Conservation (phyloP, 2,797 vertebrate genomes). For the Psittacula echo region DNA sequence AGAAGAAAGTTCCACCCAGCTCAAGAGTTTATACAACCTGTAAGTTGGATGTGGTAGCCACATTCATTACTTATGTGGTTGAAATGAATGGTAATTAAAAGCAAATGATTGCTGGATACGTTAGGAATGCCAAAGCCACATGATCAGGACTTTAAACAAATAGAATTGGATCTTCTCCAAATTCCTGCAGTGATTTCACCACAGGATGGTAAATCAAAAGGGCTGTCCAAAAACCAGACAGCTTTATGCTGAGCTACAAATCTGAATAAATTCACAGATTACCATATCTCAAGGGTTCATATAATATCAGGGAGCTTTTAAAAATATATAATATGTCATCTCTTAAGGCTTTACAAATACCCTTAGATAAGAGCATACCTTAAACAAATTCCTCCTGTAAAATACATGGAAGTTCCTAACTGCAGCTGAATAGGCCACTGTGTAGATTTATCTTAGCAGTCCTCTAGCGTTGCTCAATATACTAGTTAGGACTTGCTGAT, state of each 20-base stretch:
- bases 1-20: slow-evolving; percentile 37
- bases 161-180: slow-evolving; percentile 69
- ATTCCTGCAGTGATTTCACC: slow-evolving; percentile 60
- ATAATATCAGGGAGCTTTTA: slow-evolving; percentile 32
- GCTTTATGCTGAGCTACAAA: slow-evolving; percentile 38
- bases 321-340: slow-evolving; percentile 39
- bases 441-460: background rate
- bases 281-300: background rate
- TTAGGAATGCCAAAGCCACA: slow-evolving; percentile 68
- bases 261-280: slow-evolving; percentile 52
- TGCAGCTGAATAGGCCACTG: background rate
- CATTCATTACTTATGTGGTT: slow-evolving; percentile 50
- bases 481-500: background rate
- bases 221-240: slow-evolving; percentile 59
- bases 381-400: slow-evolving; percentile 35
- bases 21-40: slow-evolving; percentile 36
- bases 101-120: slow-evolving; percentile 59
- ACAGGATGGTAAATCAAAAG: slow-evolving; percentile 69
- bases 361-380: slow-evolving; percentile 47
- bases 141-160: slow-evolving; percentile 70
- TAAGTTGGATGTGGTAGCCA: slow-evolving; percentile 32
- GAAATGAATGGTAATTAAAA: slow-evolving; percentile 76
- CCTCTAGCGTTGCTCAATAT: background rate
- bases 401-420: background rate
- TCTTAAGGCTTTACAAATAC: background rate